A percentile compares a stretch with the other conserved stretches of the same genome.
phyloP scores from a whole-genome alignment of 2,888 invertebrate species.

The Cheilosia grossa region DNA sequence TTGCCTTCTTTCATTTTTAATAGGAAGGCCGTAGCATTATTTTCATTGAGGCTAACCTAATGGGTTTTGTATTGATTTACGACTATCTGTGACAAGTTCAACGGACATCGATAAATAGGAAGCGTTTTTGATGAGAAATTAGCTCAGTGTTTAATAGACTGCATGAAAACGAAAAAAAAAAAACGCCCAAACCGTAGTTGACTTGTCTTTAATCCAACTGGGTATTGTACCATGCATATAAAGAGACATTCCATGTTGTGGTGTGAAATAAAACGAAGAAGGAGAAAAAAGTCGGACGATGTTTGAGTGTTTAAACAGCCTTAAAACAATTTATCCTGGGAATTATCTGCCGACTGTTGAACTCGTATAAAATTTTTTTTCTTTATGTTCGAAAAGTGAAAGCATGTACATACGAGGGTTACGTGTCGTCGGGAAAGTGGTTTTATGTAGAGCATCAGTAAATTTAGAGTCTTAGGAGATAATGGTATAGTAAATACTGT shows the following conservation, averaged over 20 bases:
- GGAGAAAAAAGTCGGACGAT: background rate
- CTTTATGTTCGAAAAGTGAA: background rate
- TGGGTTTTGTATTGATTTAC: slow-evolving; percentile 19
- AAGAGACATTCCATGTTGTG: background rate
- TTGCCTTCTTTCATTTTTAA: background rate
- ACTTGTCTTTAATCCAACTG: no score
- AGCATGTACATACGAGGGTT: background rate
- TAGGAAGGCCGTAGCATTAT: background rate
- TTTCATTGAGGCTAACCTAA: slow-evolving; percentile 1
- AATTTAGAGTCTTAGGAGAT: no score
- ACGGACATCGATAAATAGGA: background rate
- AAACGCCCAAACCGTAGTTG: no score
- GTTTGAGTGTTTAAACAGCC: background rate
- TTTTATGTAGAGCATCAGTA: no score
- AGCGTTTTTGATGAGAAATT: no score
- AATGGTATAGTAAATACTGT: no score
- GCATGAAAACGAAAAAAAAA: no score
- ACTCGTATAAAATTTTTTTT: background rate
- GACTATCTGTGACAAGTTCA: slow-evolving; percentile 8
- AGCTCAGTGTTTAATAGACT: no score
- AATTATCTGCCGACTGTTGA: slow-evolving; percentile 16
- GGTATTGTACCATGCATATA: background rate
- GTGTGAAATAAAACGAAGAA: background rate
- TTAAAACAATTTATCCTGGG: slow-evolving; percentile 2
- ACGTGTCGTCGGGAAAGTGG: background rate